Base-by-base conservation (phyloP, 1,140 invertebrate genomes). In the Aphelenchoides besseyi region DNA sequence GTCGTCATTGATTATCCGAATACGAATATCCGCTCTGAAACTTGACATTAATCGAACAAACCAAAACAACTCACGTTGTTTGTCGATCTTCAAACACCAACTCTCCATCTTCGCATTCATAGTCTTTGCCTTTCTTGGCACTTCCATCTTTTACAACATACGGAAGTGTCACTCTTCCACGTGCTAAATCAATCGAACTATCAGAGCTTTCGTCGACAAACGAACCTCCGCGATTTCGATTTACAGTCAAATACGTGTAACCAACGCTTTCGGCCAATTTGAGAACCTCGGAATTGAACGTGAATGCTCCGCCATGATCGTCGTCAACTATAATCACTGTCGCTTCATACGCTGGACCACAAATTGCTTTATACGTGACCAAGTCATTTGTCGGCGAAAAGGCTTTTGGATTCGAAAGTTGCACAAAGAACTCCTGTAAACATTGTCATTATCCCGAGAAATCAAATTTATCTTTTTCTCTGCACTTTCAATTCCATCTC, bases 271-370 rank as follows among this genome's bases (percentile, higher is more conserved):
- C 92, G 72, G 91, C 88, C n/a, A 82, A 69, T 48, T 81, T 81
- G 61, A 72, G 72, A 23, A 70, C 72, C 82, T 92, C 90, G 69
- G 90, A 89, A 72, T 92, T 90, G 83, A 98, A 95, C 70, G 92
- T 91, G 85, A 97, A 98, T 69, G 97, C 90, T 72, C 96, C 96
- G 70, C 92, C 91, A 88, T 98, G 95, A 87, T 98, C 95, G 85
- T 98, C 95, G 85, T 98, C 96, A 37, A 98, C 87, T 76, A 98
- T 98, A 89, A 97, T 95, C 2, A 98, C 92, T 0, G 95, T 98
- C n/a, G 94, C 93, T n/a, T 92, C 88, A 67, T 90, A 91, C 1
- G 94, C 94, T 35, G 91, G 91, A 0, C 89, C 89, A 97, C 30
- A 33, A 1, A 37, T 1, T 16, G 63, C 63, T 32, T 66, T 66